Evolutionary conservation across 1,140 invertebrate species (phyloP), one percentile per base, ranked within the genome.

Genomic region (Drosophila repletoides): DNA sequence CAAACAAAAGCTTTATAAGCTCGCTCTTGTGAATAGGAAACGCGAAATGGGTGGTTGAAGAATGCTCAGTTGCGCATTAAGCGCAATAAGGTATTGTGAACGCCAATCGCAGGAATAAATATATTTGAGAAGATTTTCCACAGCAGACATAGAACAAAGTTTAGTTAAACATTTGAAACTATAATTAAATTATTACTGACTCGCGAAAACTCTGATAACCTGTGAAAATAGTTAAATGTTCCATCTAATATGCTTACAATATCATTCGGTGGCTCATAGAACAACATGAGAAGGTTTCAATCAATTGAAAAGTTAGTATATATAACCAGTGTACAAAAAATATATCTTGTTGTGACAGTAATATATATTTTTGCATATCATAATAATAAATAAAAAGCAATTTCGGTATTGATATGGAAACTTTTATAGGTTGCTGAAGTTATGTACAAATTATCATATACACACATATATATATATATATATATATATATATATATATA

Each of bases 31-130:
- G 15, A 6, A 21, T n/a, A 34, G 14, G 6, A 6, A 24, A 4
- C 10, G 10, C 12, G 10, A 17, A 21, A 10, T 7, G 26, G 34
- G 43, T 60, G 43, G 56, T 48, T 36, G 43, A 43, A 41, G 6
- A 36, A 52, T 12, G 15, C 33, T 9, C 40, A 63, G 58, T 53
- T 68, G 65, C 65, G 65, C 58, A 68, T 28, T 68, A 26, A 6
- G 14, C 22, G 14, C 14, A 17, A 46, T 26, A 48, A 31, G 14
- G 15, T 26, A 53, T 63, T 68, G 49, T 46, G 63, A 48, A 63
- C 48, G 48, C 17, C 61, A 68, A 48, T 55, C 24, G 41, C 12
- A 48, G 12, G 24, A 41, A 40, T 36, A 49, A 60, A 60, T 60
- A 60, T 29, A 67, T 67, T 31, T 36, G 15, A 48, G 14, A 58